Conservation (phyloP, 2,797 vertebrate genomes). For the Kryptopterus vitreolus region DNA sequence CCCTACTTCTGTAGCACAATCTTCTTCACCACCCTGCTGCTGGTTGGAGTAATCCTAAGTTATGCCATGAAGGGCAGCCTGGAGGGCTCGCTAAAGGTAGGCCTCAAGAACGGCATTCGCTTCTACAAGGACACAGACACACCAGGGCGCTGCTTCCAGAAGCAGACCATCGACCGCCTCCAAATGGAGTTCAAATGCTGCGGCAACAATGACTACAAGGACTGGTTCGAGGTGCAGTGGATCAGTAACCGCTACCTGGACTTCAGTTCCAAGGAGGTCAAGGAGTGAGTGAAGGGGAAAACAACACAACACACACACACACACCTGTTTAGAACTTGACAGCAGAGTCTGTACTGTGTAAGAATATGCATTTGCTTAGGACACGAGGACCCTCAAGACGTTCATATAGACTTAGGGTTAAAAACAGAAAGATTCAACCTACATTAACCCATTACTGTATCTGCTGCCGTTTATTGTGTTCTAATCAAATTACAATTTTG, state of each 20-base stretch:
- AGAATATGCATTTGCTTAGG: neutral
- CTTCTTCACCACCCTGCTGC: conserved; percentile 77
- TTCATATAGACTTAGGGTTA: neutral
- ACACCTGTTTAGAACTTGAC: neutral
- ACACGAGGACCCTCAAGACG: neutral
- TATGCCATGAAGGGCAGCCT: conserved; percentile 77
- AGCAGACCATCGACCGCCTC: conserved; percentile 82
- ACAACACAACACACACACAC: too few relatives aligned
- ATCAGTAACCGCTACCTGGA: conserved; percentile 88
- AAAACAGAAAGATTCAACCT: neutral
- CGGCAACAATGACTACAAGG: conserved; percentile 80
- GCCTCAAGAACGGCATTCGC: conserved; percentile 79
- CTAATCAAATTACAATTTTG: neutral
- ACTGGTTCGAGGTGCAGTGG: conserved; percentile 91
- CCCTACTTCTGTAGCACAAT: conserved; percentile 74
- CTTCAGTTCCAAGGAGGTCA: conserved; percentile 82
- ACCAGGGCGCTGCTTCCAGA: conserved; percentile 84
- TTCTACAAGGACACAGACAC: conserved; percentile 90
- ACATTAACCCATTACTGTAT: too few relatives aligned
- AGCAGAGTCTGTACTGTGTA: neutral
- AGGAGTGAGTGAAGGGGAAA: conserved; percentile 76
- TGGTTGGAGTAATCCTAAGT: conserved; percentile 77
- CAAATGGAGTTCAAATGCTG: conserved; percentile 87
- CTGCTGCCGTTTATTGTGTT: neutral
- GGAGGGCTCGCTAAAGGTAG: conserved; percentile 76